A percentile compares a stretch with the other conserved stretches of the same genome.
Evolutionary conservation across 2,113 vertebrate species (phyloP).

Genomic region (Myodes glareolus): DNA sequence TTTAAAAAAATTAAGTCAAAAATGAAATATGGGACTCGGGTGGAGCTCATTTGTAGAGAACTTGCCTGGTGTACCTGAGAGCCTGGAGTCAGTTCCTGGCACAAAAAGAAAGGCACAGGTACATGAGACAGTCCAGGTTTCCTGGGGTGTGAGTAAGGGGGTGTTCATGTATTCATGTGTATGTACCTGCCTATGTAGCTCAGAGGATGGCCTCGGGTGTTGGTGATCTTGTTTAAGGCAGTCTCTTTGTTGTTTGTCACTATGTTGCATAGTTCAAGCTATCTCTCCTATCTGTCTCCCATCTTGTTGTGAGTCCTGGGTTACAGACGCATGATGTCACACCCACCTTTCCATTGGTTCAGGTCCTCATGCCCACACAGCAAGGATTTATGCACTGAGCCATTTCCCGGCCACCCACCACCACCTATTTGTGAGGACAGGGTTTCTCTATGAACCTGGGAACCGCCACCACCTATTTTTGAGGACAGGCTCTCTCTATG

Average conservation of each 20-base stretch:
- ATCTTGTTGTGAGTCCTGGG: neutral
- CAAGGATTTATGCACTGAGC: neutral
- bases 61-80: neutral
- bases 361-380: neutral
- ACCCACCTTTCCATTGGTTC: neutral
- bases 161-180: neutral
- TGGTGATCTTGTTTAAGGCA: neutral
- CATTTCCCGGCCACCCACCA: neutral
- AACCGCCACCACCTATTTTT: neutral
- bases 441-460: neutral
- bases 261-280: neutral
- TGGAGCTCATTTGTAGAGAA: neutral
- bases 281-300: neutral
- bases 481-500: neutral
- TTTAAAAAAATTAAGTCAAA: neutral
- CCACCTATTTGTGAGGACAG: neutral
- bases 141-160: neutral
- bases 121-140: fast-evolving
- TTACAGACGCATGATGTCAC: too few species aligned
- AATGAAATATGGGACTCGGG: neutral
- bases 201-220: neutral
- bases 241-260: neutral
- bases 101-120: neutral
- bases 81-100: too few species aligned
- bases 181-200: neutral